Base-by-base conservation (phyloP, 2,797 vertebrate species). In the Gallirallus australis region DNA sequence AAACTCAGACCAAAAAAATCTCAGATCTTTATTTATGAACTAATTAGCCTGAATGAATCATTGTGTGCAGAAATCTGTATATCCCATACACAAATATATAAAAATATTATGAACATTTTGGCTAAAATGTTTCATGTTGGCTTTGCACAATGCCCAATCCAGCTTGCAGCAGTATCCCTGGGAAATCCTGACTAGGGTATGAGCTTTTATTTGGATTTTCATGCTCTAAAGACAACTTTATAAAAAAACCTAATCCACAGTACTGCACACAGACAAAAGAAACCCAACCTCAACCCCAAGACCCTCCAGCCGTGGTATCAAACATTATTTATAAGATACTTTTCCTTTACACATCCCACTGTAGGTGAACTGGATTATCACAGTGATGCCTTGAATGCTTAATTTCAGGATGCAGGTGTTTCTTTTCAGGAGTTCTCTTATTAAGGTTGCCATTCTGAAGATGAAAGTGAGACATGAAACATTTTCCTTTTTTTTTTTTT, bases 371-470 rank as follows among this genome's bases (percentile, higher is more conserved):
- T 94, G 76, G 61, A 42, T 92, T 75, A 80, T 75, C 71, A 54
- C 45, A 68, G 52, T 13, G 31, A 27, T 66, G 69, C 56, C 57
- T 40, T 53, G 27, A 93, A 97, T 94, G 24, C 47, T 84, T 94
- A 81, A 97, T 97, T 97, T 93, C 65, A n/a, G 90, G 77, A 72
- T 97, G 93, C 95, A 97, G 94, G 88, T 97, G 92, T 80, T 89
- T 60, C 76, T 96, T 96, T 96, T 92, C 48, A 73, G 95, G 90
- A 93, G 90, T 93, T 94, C 94, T 56, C 86, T 94, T 95, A 95
- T 82, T 82, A 96, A 96, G 92, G 89, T 87, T 48, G 20, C 56
- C 93, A 78, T 94, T 92, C 84, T 33, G 71, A 83, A 96, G 96
- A 97, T 96, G 89, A 97, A 98, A 98, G 66, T 15, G 33, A 96